Evolutionary conservation across 2,113 vertebrate genomes (phyloP).

Genomic region (Orientallactaga bullata): DNA sequence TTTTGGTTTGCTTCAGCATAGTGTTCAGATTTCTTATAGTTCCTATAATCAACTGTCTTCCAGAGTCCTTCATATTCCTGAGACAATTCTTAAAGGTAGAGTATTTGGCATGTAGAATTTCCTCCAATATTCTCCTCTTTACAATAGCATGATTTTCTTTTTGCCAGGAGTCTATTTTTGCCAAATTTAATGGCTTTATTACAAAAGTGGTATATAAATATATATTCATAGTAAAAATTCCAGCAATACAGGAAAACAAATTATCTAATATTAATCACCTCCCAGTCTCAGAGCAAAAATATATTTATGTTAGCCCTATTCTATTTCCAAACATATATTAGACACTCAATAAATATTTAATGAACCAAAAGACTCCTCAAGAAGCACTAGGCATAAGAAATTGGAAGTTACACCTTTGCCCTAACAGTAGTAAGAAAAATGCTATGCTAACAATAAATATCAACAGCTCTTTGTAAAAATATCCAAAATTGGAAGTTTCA

Average conservation of each 20-base stretch:
- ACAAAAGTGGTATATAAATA: conserved; percentile 1
- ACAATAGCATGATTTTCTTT: conserved; percentile 12
- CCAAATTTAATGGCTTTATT: conserved; percentile 25
- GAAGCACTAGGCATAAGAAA: background rate
- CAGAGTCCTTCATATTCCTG: conserved; percentile 18
- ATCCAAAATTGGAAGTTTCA: background rate
- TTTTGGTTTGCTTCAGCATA: background rate
- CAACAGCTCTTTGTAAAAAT: background rate
- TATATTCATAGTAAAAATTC: background rate
- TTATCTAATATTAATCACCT: background rate
- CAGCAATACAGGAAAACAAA: conserved; percentile 21
- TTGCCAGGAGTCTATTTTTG: background rate
- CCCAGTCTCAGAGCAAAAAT: background rate
- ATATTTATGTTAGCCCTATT: background rate
- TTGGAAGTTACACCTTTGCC: background rate
- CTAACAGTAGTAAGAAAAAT: background rate
- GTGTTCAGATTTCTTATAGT: background rate
- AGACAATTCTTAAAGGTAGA: background rate
- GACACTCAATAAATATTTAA: no score
- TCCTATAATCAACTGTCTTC: background rate
- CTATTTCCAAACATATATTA: no score
- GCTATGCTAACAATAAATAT: background rate
- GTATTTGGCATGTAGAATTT: background rate
- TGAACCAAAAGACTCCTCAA: background rate
- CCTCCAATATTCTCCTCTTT: background rate